Conservation (phyloP, 92 coral and sea anemone genomes). For the Isaurus tuberculatus region DNA sequence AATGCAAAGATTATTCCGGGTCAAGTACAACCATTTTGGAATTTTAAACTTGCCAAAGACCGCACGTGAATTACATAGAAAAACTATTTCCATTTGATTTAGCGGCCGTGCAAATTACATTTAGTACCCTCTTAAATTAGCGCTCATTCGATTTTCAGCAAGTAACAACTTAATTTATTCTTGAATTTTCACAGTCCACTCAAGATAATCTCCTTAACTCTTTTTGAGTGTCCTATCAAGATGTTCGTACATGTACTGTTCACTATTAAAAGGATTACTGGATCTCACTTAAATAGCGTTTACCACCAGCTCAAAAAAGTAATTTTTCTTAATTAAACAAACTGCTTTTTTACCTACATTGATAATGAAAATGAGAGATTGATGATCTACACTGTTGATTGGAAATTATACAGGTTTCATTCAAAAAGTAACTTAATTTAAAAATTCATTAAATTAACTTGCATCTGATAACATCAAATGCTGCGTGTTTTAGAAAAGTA, state of each 20-base stretch:
- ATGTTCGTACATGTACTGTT: too few relatives aligned
- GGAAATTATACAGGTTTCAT: too few relatives aligned
- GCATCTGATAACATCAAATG: constrained; percentile 25
- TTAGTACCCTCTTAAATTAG: not conserved
- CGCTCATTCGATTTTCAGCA: not conserved
- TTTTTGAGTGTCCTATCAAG: too few relatives aligned
- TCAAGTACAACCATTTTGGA: too few relatives aligned
- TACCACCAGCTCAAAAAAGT: too few relatives aligned
- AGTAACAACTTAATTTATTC: not conserved
- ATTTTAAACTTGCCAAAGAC: not conserved
- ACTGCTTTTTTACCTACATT: too few relatives aligned
- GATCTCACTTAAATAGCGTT: too few relatives aligned
- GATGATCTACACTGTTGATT: too few relatives aligned
- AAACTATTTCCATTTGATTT: not conserved
- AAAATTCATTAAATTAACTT: constrained; percentile 18
- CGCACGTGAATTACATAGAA: not conserved
- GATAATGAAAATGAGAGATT: too few relatives aligned
- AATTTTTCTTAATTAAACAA: too few relatives aligned
- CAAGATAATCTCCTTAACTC: not conserved
- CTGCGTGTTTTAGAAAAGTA: constrained; percentile 14
- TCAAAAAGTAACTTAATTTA: constrained; percentile 19
- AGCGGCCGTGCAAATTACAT: not conserved
- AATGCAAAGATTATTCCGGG: too few relatives aligned
- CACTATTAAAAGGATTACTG: too few relatives aligned
- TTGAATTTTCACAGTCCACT: not conserved